Evolutionary conservation across 2,113 vertebrate genomes (phyloP).

Genomic region (Blennius ocellaris): DNA sequence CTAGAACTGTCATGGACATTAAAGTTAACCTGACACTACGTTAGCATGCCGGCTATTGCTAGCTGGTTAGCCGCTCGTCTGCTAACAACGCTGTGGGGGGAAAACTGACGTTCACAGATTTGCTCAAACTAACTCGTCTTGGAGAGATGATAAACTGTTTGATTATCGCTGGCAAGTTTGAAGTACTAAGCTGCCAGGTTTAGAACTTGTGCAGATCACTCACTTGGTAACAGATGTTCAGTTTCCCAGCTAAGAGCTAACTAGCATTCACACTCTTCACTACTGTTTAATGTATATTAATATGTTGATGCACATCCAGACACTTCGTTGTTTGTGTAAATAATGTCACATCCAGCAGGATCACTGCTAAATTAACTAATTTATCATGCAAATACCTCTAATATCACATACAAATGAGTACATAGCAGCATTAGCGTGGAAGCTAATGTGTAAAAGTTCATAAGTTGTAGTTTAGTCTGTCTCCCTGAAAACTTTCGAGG

Average conservation of each 20-base stretch:
- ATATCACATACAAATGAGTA: background rate
- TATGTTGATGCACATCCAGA: background rate
- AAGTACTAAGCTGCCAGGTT: accelerated
- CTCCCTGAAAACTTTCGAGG: no score
- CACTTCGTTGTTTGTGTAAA: slow-evolving; percentile 3
- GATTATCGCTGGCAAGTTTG: accelerated
- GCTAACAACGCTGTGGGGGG: slow-evolving; percentile 37
- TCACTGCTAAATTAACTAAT: background rate
- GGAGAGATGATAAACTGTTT: background rate
- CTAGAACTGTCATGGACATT: slow-evolving; percentile 25
- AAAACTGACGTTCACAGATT: slow-evolving; percentile 43
- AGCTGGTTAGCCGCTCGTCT: slow-evolving; percentile 41
- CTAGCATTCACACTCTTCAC: background rate
- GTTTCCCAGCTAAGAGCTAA: slow-evolving; percentile 61
- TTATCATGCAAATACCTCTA: no score
- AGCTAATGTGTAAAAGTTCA: background rate
- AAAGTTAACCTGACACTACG: background rate
- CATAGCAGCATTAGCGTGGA: background rate
- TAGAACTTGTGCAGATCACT: background rate
- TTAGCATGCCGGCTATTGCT: slow-evolving; percentile 52
- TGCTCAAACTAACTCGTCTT: slow-evolving; percentile 15
- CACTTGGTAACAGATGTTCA: slow-evolving; percentile 61
- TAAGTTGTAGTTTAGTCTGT: background rate
- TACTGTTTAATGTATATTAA: background rate
- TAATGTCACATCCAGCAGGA: background rate